Evolutionary conservation across 2,888 invertebrate species (phyloP).

Genomic region (Coenonympha arcania): DNA sequence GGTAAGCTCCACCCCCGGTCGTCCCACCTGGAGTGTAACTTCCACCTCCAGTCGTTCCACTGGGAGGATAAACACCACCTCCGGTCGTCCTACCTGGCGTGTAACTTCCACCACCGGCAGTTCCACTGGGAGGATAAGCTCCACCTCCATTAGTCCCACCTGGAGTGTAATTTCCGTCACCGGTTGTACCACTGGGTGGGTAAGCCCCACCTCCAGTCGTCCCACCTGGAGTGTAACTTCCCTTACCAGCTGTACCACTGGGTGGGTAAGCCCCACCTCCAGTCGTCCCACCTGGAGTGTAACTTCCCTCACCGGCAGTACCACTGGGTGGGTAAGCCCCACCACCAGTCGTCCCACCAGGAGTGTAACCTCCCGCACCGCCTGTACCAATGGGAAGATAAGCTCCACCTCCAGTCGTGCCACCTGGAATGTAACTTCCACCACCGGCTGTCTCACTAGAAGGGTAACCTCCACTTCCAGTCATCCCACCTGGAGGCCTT

Average conservation of each 20-base stretch:
- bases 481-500: background rate
- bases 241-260: no score
- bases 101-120: background rate
- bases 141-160: conserved; percentile 13
- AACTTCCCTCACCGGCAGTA: no score
- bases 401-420: no score
- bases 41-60: background rate
- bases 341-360: no score
- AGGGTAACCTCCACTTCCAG: background rate
- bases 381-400: no score
- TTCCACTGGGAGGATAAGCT: background rate
- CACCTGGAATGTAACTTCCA: conserved; percentile 6
- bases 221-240: conserved; percentile 9
- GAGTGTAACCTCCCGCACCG: no score
- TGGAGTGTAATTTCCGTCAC: conserved; percentile 9
- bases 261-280: no score
- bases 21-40: background rate
- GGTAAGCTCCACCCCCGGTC: background rate
- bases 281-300: no score
- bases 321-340: no score
- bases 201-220: background rate
- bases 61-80: background rate
- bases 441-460: background rate
- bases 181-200: conserved; percentile 6
- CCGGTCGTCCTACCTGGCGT: background rate